Evolutionary conservation across 1,140 invertebrate genomes (phyloP).

Genomic region (Octopus sinensis): DNA sequence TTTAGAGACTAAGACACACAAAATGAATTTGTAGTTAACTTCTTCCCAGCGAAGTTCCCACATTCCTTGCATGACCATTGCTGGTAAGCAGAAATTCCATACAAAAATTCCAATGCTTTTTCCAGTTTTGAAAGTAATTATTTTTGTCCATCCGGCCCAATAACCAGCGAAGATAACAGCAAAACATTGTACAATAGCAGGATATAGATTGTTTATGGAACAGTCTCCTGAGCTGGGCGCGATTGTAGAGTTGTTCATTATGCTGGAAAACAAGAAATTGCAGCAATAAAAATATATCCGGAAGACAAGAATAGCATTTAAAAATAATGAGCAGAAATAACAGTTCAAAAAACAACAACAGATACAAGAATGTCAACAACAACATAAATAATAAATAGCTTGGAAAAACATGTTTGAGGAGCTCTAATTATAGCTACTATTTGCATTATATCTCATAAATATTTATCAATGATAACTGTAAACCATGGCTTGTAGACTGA

Average conservation of each 20-base stretch:
- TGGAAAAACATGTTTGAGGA: no score
- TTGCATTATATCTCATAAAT: no score
- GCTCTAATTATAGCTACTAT: no score
- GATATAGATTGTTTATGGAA: conserved; percentile 76
- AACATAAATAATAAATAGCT: no score
- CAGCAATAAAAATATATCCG: no score
- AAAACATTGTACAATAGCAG: conserved; percentile 87
- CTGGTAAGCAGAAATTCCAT: conserved; percentile 86
- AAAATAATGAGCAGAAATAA: no score
- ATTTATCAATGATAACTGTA: no score
- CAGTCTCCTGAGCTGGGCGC: conserved; percentile 16
- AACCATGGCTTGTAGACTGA: no score
- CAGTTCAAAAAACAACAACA: no score
- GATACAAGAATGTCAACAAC: no score
- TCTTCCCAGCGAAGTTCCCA: conserved; percentile 76
- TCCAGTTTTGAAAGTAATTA: conserved; percentile 77
- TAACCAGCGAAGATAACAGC: conserved; percentile 88
- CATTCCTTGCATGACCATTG: conserved; percentile 86
- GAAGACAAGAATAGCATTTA: no score
- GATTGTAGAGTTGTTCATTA: background rate
- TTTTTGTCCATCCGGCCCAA: conserved; percentile 77
- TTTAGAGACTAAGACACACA: conserved; percentile 82
- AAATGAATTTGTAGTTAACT: conserved; percentile 86
- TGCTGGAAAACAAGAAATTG: background rate
- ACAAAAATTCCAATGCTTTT: conserved; percentile 91